Evolutionary conservation across 2,797 vertebrate genomes (phyloP).

Genomic region (Propithecus deckenii): DNA sequence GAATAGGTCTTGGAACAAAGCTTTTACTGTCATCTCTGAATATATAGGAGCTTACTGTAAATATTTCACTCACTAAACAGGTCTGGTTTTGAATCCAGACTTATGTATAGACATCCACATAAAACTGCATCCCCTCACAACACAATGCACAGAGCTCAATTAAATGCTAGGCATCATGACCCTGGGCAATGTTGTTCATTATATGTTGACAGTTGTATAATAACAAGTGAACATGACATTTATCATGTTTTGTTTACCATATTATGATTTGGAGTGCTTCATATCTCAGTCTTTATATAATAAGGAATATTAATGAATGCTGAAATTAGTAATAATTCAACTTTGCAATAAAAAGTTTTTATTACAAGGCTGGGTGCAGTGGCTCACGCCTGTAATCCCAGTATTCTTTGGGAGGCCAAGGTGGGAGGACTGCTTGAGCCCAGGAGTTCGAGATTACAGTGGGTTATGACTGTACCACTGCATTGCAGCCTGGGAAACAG

Average conservation of each 20-base stretch:
- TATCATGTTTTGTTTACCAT: background rate
- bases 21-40: constrained; percentile 21
- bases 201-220: background rate
- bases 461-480: too few species aligned
- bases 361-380: background rate
- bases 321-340: background rate
- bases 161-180: background rate
- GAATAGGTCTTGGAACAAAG: background rate
- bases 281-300: background rate
- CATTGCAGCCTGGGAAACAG: too few species aligned
- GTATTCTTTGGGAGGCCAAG: too few species aligned
- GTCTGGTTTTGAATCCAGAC: background rate
- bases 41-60: background rate
- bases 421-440: too few species aligned
- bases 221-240: background rate
- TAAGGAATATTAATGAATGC: background rate
- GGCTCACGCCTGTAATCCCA: too few species aligned
- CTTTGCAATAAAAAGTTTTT: background rate
- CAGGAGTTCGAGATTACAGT: too few species aligned
- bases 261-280: background rate
- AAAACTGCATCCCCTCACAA: background rate
- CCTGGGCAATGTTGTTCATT: background rate
- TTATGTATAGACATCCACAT: background rate
- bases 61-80: constrained; percentile 7
- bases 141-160: background rate